Evolutionary conservation across 2,113 vertebrate genomes (phyloP).

Genomic region (Naja naja): DNA sequence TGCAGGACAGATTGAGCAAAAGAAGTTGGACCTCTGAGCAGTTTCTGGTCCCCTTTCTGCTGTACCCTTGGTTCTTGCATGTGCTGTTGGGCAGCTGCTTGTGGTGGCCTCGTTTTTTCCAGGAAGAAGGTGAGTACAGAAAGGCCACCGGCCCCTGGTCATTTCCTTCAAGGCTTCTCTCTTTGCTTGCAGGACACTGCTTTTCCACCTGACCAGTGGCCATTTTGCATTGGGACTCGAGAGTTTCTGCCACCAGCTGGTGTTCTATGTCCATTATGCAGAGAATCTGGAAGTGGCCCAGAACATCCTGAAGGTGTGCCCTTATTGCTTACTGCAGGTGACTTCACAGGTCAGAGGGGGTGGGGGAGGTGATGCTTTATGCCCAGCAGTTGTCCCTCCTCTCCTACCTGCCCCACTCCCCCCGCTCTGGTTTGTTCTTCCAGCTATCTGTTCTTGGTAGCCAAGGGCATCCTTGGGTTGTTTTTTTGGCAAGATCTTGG

Average conservation of each 20-base stretch:
- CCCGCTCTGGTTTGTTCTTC: not conserved
- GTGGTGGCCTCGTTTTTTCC: not conserved
- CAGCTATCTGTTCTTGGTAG: not conserved
- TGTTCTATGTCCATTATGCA: constrained; percentile 75
- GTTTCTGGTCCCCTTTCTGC: not conserved
- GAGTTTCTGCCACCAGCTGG: constrained; percentile 77
- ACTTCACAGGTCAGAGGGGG: not conserved
- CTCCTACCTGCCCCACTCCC: not conserved
- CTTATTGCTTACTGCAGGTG: not conserved
- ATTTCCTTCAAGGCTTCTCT: not conserved
- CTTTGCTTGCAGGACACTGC: constrained; percentile 71
- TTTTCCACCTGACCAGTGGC: constrained; percentile 78
- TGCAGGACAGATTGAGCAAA: not conserved
- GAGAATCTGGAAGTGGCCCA: constrained; percentile 82
- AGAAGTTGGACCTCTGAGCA: not conserved
- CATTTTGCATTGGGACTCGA: constrained; percentile 77
- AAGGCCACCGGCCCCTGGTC: not conserved
- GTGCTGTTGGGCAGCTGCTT: not conserved
- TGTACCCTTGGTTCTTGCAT: not conserved
- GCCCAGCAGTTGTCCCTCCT: not conserved
- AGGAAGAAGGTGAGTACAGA: not conserved
- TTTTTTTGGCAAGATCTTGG: not conserved
- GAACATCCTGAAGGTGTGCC: constrained; percentile 77
- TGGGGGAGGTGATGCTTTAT: not conserved
- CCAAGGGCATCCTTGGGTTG: not conserved